Conservation (phyloP, 1,140 invertebrate genomes). For the Lepidurus arcticus region DNA sequence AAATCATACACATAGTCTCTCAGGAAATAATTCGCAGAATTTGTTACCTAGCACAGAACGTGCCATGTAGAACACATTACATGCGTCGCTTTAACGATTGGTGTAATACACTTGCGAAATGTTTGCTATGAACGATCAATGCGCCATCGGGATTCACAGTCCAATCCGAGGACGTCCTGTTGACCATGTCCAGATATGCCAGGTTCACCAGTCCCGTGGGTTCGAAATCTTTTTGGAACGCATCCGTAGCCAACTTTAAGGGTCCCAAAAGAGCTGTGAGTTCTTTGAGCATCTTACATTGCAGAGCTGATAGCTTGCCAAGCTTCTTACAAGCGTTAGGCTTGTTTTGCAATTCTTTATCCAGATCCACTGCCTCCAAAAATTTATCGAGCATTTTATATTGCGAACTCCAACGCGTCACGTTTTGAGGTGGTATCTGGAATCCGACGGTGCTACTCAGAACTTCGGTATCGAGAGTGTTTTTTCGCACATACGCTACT, state of each 20-base stretch:
- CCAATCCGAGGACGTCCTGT: background rate
- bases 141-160: background rate
- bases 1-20: background rate
- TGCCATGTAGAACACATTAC: background rate
- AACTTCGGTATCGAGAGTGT: background rate
- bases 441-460: slow-evolving; percentile 1
- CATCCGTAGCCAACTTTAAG: slow-evolving; percentile 28
- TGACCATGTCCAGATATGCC: slow-evolving; percentile 13
- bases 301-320: background rate
- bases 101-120: background rate
- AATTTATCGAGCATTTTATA: background rate
- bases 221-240: slow-evolving; percentile 26
- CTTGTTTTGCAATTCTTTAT: background rate
- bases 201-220: background rate
- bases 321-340: background rate
- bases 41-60: background rate
- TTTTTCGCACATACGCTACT: slow-evolving; percentile 27
- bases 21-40: background rate
- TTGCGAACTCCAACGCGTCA: slow-evolving; percentile 23
- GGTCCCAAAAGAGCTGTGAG: background rate
- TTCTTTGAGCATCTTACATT: slow-evolving; percentile 24
- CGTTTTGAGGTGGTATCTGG: background rate
- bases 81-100: background rate
- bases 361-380: background rate
- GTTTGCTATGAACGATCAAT: background rate